Conservation (phyloP, 2,888 invertebrate genomes). For the Crioceris asparagi region DNA sequence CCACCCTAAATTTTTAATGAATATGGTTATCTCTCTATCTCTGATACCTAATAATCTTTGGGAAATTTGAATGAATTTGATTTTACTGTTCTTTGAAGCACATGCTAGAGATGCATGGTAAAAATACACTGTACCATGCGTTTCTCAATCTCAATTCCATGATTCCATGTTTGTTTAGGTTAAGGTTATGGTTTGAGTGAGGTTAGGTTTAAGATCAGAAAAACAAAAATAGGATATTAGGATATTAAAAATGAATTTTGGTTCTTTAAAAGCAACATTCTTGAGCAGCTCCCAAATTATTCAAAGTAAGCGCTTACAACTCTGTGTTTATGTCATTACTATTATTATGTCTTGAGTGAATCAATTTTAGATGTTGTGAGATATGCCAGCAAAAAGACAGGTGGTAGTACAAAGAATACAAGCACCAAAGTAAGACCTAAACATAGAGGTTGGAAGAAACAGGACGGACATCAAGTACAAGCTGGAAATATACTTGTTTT, state of each 20-base stretch:
- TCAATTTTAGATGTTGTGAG: conserved; percentile 25
- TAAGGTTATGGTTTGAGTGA: no score
- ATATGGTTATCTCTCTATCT: no score
- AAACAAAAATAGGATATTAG: neutral
- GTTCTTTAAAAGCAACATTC: no score
- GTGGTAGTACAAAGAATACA: conserved; percentile 59
- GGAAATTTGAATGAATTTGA: no score
- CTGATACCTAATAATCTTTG: no score
- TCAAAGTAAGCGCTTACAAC: neutral
- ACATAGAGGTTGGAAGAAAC: conserved; percentile 67
- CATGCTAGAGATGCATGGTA: no score
- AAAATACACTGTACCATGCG: no score
- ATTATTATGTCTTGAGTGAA: neutral
- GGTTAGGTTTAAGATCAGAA: no score
- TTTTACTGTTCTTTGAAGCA: no score
- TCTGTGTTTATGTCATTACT: neutral
- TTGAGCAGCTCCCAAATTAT: neutral
- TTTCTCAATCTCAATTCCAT: no score
- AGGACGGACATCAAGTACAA: conserved; percentile 56
- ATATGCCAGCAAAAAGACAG: conserved; percentile 64
- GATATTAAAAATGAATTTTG: neutral
- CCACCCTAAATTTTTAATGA: no score
- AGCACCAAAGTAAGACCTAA: conserved; percentile 59
- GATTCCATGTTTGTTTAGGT: no score
- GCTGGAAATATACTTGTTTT: conserved; percentile 58